These are phyloP conservation scores for Cryptotermes secundus DNA, from an alignment of 1,140 invertebrate genomes.

Conservation along the genomic window DNA sequence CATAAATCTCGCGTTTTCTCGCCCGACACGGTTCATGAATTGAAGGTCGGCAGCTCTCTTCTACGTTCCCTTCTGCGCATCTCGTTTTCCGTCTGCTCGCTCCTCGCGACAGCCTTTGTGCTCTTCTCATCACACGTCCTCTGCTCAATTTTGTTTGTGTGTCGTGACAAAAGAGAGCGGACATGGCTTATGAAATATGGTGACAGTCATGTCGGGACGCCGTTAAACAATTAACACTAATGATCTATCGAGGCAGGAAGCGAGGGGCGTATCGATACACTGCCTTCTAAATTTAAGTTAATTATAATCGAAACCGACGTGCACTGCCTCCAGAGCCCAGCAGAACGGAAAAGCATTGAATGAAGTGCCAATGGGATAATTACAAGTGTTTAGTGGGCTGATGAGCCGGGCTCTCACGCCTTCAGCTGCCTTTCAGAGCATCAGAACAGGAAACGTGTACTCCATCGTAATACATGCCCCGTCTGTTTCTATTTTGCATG, in stretches of 20 bases:
- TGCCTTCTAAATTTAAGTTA: conserved; percentile 2
- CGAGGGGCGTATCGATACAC: conserved; percentile 8
- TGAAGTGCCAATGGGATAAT: background rate
- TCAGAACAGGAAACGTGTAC: too few relatives aligned
- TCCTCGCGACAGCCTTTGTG: background rate
- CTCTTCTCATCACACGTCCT: background rate
- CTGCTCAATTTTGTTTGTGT: background rate
- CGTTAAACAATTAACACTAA: conserved; percentile 14
- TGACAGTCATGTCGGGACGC: conserved; percentile 7
- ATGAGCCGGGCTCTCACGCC: background rate
- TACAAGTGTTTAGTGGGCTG: background rate
- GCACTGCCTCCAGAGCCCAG: background rate
- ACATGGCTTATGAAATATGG: conserved; percentile 16
- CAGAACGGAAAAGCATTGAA: background rate
- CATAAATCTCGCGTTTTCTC: too few relatives aligned
- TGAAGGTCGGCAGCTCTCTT: too few relatives aligned
- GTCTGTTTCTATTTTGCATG: too few relatives aligned
- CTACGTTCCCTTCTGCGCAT: too few relatives aligned
- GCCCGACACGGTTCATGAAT: too few relatives aligned
- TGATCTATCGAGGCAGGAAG: background rate
- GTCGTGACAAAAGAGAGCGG: background rate
- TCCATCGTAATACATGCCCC: too few relatives aligned
- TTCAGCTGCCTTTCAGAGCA: too few relatives aligned
- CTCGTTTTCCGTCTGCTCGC: too few relatives aligned
- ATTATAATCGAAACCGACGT: background rate